Base-by-base conservation (phyloP, 2,888 invertebrate genomes). In the Plusia festucae region DNA sequence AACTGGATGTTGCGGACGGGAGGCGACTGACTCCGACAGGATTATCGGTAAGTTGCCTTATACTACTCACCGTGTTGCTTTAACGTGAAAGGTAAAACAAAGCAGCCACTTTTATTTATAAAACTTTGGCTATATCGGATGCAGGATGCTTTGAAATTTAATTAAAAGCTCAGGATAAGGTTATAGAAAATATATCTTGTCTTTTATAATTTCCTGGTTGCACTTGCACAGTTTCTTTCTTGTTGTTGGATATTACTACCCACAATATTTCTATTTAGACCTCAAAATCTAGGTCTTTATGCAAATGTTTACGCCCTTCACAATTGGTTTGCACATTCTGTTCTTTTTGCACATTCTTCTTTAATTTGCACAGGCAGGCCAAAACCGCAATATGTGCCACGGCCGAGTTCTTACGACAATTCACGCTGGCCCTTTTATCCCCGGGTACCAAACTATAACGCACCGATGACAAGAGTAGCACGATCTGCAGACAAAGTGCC, bases 1-100 rank as follows among this genome's bases (percentile, higher is more conserved):
- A 67, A 82, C 89, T 53, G 90, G 88, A 62, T 94, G 94, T 80
- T 94, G 94, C 70, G 94, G 94, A 32, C 82, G 81, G 27, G 93
- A 94, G 70, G 88, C 86, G 65, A 84, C 90, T 71, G 89, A 89
- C 58, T 68, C 80, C 61, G 87, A 89, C 72, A 90, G 86, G 76
- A 88, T 90, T 81, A 86, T 85, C 61, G 92, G 93, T 92, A 87
- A 84, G 85, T 76, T 78, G 32, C 65, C 51, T 52, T 55, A 69
- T 60, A 40, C 59, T 69, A 67, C 71, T 65, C 58, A 65, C 65
- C 51, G 53, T 60, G 63, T 69, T 74, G 63, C 65, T 72, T 68
- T 59, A 73, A 67, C 60, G 53, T 71, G 54, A 57, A 65, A 64
- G 59, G 53, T 56, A 56, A 62, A 79, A 78, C 82, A 83, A 84